A percentile compares a stretch with the other conserved stretches of the same genome.
phyloP scores from a whole-genome alignment of 2,113 vertebrate species.

The Rhagologus leucostigma region DNA sequence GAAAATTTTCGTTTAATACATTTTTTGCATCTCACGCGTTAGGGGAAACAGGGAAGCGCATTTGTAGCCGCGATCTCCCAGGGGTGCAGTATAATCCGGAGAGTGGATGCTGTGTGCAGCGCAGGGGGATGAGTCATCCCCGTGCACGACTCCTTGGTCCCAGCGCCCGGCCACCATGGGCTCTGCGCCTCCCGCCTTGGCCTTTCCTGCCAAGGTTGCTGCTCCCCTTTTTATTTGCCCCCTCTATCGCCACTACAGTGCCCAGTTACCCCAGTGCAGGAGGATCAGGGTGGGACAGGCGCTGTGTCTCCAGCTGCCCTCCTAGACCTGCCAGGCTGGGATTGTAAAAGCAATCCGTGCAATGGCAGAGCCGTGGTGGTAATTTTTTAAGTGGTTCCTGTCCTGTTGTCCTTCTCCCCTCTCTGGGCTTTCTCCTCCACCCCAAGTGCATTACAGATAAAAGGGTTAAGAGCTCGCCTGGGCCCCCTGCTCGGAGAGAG shows the following conservation, averaged over 20 bases:
- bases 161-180: background rate
- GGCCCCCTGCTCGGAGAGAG: slow-evolving; percentile 27
- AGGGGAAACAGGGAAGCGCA: background rate
- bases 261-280: background rate
- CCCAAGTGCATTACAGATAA: background rate
- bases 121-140: slow-evolving; percentile 22
- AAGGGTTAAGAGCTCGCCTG: slow-evolving; percentile 48
- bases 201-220: background rate
- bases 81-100: background rate
- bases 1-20: slow-evolving; percentile 32
- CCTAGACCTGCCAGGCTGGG: background rate
- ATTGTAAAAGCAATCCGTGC: background rate
- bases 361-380: background rate
- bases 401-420: background rate
- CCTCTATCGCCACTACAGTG: accelerated
- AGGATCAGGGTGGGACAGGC: background rate
- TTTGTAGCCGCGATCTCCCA: background rate
- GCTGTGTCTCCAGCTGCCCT: background rate
- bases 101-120: background rate
- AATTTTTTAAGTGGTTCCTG: background rate
- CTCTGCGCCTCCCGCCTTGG: background rate
- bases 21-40: background rate
- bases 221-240: background rate
- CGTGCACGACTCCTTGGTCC: background rate
- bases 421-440: background rate